Conservation (phyloP, 1,140 invertebrate genomes). For the Panagrolaimus sp. region DNA sequence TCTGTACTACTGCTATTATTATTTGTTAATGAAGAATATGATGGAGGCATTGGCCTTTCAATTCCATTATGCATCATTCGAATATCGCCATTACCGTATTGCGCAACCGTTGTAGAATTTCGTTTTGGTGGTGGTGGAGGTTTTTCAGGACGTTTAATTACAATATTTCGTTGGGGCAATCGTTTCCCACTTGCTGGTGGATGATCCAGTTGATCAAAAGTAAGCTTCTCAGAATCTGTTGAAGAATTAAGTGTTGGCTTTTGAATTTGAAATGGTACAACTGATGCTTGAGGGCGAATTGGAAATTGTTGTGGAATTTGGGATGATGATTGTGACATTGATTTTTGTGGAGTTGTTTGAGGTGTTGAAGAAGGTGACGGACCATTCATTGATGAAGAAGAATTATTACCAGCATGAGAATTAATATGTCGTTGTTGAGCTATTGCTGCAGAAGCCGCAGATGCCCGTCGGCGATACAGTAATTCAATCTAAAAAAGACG, state of each 20-base stretch:
- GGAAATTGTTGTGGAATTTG: neutral
- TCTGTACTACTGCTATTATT: too few species aligned
- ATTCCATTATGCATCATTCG: neutral
- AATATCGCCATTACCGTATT: neutral
- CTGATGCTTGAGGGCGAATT: slow-evolving; percentile 36
- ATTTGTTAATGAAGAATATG: neutral
- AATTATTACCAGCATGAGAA: neutral
- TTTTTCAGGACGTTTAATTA: neutral
- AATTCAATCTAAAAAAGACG: slow-evolving; percentile 39
- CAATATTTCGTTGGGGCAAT: neutral
- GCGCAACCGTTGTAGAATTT: neutral
- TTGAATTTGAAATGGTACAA: slow-evolving; percentile 42
- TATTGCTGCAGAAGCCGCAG: slow-evolving; percentile 35
- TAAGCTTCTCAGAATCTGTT: neutral
- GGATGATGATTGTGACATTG: neutral
- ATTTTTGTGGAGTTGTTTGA: neutral
- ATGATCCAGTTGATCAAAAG: slow-evolving; percentile 7
- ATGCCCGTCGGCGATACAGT: slow-evolving; percentile 34
- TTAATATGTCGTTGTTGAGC: slow-evolving; percentile 35
- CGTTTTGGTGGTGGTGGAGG: slow-evolving; percentile 9
- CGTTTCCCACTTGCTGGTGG: neutral
- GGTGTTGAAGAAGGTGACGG: neutral
- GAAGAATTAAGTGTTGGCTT: neutral
- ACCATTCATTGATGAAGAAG: neutral
- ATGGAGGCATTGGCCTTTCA: neutral